A percentile compares a stretch with the other conserved stretches of the same genome.
phyloP scores from a whole-genome alignment of 2,797 vertebrate genomes.

The Mormyrus proboscirostris region DNA sequence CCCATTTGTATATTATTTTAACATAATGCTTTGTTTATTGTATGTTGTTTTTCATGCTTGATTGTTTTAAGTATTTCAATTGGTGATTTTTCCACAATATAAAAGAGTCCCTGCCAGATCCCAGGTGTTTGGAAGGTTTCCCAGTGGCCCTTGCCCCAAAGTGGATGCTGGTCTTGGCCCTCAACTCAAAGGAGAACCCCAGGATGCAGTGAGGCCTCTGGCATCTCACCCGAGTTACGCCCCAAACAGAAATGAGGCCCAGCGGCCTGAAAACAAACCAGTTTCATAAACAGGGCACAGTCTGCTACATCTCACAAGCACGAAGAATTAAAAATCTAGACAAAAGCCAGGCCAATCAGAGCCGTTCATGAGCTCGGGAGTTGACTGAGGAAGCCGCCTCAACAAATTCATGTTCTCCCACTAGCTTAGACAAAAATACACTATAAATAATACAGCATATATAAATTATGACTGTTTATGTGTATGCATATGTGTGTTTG shows the following conservation, averaged over 20 bases:
- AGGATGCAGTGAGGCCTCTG: not conserved
- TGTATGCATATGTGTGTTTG: not conserved
- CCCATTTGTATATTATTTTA: not conserved
- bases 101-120: not conserved
- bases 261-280: not conserved
- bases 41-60: not conserved
- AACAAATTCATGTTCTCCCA: not conserved
- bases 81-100: not conserved
- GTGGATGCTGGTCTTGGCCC: not conserved
- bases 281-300: not conserved
- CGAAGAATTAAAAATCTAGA: not conserved
- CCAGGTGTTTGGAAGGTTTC: not conserved
- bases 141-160: not conserved
- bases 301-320: not conserved
- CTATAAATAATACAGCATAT: not conserved
- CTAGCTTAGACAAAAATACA: not conserved
- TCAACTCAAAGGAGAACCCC: not conserved
- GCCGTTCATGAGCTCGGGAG: not conserved
- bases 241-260: not conserved
- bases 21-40: not conserved
- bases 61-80: not conserved
- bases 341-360: not conserved
- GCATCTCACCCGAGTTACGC: not conserved
- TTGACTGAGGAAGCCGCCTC: not conserved
- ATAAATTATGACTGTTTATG: not conserved